Conservation (phyloP, 1,140 invertebrate species). For the Palaemon carinicauda region DNA sequence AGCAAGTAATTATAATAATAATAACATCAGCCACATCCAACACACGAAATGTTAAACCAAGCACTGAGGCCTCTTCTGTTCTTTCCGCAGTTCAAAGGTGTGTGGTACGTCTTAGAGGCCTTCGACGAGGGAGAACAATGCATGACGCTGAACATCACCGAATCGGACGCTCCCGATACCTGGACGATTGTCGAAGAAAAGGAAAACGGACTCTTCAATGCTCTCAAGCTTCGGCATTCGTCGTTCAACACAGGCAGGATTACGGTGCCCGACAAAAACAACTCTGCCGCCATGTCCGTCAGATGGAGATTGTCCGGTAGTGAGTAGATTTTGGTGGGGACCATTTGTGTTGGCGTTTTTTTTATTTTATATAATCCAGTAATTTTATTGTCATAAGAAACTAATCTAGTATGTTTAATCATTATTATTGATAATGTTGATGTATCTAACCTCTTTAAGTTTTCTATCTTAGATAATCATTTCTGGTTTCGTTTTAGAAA, state of each 20-base stretch:
- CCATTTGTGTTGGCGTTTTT: no score
- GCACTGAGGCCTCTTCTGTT: background rate
- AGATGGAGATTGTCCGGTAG: constrained; percentile 68
- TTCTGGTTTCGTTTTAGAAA: no score
- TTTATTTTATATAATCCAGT: no score
- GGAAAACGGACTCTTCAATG: constrained; percentile 70
- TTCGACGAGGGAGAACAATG: constrained; percentile 81
- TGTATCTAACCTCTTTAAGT: no score
- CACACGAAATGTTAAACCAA: no score
- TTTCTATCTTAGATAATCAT: no score
- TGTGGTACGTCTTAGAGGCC: constrained; percentile 87
- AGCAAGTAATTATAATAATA: no score
- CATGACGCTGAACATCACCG: constrained; percentile 80
- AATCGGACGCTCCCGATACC: constrained; percentile 68
- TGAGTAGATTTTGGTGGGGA: no score
- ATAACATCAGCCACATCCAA: no score
- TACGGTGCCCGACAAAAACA: constrained; percentile 69
- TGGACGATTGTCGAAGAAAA: constrained; percentile 78
- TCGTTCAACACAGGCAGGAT: constrained; percentile 77
- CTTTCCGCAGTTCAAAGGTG: constrained; percentile 75
- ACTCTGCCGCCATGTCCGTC: constrained; percentile 76
- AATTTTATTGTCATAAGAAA: no score
- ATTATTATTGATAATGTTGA: no score
- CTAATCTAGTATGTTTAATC: no score
- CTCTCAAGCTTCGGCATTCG: background rate